Conservation (phyloP, 2,888 invertebrate species). For the Mechanitis messenoides region DNA sequence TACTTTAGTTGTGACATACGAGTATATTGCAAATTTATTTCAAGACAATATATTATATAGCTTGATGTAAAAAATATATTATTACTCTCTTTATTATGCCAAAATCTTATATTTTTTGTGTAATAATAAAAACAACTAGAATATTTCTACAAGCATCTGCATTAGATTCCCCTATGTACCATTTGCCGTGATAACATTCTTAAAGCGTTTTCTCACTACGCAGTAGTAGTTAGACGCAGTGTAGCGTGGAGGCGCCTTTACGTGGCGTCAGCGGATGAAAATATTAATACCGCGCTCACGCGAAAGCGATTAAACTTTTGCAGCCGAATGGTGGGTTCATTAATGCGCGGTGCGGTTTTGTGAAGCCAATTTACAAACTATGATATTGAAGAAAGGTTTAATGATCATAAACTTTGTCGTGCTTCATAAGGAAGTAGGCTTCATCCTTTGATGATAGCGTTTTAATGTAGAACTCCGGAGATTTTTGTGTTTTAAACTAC, state of each 20-base stretch:
- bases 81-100: neutral
- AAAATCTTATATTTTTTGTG: neutral
- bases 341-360: slow-evolving; percentile 23
- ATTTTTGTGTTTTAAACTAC: no score
- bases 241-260: slow-evolving; percentile 11
- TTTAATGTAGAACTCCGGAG: no score
- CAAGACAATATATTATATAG: neutral
- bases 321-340: slow-evolving; percentile 28
- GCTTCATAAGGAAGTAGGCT: no score
- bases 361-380: slow-evolving; percentile 16
- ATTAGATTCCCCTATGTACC: no score
- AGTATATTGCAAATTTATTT: neutral
- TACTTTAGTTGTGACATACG: no score
- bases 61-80: neutral
- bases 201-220: no score
- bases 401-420: neutral
- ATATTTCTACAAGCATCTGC: no score
- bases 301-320: slow-evolving; percentile 41
- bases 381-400: slow-evolving; percentile 13
- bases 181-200: no score
- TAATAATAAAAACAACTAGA: no score
- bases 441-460: no score
- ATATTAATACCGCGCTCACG: slow-evolving; percentile 43
- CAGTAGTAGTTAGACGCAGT: slow-evolving; percentile 5
- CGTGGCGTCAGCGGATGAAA: slow-evolving; percentile 34